phyloP scores from a whole-genome alignment of 2,888 invertebrate genomes.

The Drosophila robusta region DNA sequence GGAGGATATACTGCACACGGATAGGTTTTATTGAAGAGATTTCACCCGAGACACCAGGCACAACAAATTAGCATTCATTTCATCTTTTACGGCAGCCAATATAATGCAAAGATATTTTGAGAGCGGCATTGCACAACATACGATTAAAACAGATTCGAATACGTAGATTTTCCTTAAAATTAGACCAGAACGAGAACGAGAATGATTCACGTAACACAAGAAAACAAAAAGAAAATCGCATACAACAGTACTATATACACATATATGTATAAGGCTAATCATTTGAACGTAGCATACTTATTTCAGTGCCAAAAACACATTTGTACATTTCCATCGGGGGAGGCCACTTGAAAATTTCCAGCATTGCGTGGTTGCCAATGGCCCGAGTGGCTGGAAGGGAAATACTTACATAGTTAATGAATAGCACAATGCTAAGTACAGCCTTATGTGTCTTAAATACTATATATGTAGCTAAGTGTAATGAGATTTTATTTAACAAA shows the following conservation, averaged over 20 bases:
- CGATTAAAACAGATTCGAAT: conserved; percentile 13
- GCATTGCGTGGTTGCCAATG: not conserved
- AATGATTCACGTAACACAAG: not conserved
- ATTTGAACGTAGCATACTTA: conserved; percentile 32
- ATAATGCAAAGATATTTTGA: conserved; percentile 10
- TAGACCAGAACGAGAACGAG: not conserved
- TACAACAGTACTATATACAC: conserved; percentile 1
- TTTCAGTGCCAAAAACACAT: conserved; percentile 61
- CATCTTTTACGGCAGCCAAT: conserved; percentile 4
- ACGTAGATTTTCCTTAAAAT: conserved; percentile 20
- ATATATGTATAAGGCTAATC: conserved; percentile 16
- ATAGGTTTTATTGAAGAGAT: conserved; percentile 85
- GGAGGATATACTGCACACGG: conserved; percentile 82
- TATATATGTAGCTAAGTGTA: conserved; percentile 80
- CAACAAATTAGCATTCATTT: conserved; percentile 24
- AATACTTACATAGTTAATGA: conserved; percentile 43
- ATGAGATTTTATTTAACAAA: conserved; percentile 72
- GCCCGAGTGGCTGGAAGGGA: conserved; percentile 24
- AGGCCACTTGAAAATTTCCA: conserved; percentile 6
- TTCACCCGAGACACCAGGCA: conserved; percentile 70
- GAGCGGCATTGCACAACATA: conserved; percentile 39
- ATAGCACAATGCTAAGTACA: conserved; percentile 81
- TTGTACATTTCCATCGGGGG: conserved; percentile 66
- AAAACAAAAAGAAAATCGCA: not conserved
- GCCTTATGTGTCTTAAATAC: conserved; percentile 85